Evolutionary conservation across 2,888 invertebrate genomes (phyloP).

Genomic region (Lissonota sp.): DNA sequence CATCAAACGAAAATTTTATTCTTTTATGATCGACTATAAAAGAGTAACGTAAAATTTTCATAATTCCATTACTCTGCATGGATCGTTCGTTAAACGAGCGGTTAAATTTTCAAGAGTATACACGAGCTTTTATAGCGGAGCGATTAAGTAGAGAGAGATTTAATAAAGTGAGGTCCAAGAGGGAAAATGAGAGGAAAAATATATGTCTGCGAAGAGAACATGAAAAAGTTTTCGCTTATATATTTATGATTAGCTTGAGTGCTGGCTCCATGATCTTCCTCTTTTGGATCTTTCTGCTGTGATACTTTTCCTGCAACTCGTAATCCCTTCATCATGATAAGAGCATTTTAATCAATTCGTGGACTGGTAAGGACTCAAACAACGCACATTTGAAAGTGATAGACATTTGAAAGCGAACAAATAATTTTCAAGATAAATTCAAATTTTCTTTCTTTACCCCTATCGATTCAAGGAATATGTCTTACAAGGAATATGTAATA

Average conservation of each 20-base stretch:
- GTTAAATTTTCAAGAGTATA: slow-evolving; percentile 38
- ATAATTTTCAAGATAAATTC: no score
- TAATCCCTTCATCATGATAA: no score
- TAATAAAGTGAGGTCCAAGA: slow-evolving; percentile 44
- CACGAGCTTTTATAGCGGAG: slow-evolving; percentile 8
- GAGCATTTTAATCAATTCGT: no score
- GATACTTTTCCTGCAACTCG: no score
- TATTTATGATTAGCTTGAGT: slow-evolving; percentile 57
- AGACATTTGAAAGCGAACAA: no score
- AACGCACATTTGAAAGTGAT: no score
- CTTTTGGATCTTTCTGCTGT: no score
- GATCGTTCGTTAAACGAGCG: slow-evolving; percentile 14
- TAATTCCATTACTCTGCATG: slow-evolving; percentile 4
- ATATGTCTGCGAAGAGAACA: neutral
- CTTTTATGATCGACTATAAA: neutral
- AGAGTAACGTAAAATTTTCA: neutral
- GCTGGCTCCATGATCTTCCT: slow-evolving; percentile 13
- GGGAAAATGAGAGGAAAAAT: slow-evolving; percentile 15
- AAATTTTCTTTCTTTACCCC: no score
- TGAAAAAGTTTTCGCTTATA: slow-evolving; percentile 42
- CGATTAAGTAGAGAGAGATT: slow-evolving; percentile 44
- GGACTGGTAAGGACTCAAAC: no score
- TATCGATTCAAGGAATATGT: no score
- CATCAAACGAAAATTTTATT: neutral
- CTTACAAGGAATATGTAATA: no score